Base-by-base conservation (phyloP, 1,140 invertebrate genomes). In the Cyphomyrmex costatus region DNA sequence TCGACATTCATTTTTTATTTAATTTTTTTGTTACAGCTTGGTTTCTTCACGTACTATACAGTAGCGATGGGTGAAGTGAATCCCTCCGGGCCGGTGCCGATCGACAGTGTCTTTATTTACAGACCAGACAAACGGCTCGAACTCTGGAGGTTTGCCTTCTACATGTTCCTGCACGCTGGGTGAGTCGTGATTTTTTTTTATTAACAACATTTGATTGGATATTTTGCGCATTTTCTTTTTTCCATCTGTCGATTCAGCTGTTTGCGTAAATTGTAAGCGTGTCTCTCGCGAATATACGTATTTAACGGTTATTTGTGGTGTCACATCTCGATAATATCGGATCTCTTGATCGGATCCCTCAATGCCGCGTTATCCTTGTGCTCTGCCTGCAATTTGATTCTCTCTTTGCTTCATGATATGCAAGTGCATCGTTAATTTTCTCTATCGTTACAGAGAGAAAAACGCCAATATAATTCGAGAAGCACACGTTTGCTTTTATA, bases 151-250 rank as follows among this genome's bases (percentile, higher is more conserved):
- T 99, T 99, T 95, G 95, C 99, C 86, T 97, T 98, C 89, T 99
- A 99, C 96, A 99, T 98, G 97, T 97, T 99, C 85, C 96, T 99
- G 90, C 99, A 99, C 95, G 98, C 98, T 21, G 98, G 98, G 96
- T 98, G 96, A 96, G 97, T 95, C 12, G 2, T 70, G 12, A 53
- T 51, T 24, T 58, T 83, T n/a, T 21, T 66, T 66, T 24, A 60
- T 73, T 2, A 36, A 63, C 7, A 21, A 68, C 33, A 30, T 21
- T 27, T 19, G 53, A 61, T 76, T 21, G 30, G 16, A 42, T 65
- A 30, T 51, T 42, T 63, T 12, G 27, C 49, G 46, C 7, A 14
- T 7, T 33, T 36, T 33, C 0, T 5, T 53, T 27, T 36, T 68
- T 8, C 3, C 4, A 53, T 66, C n/a, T 65, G 19, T 8, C 30